Evolutionary conservation across 2,113 vertebrate genomes (phyloP), one percentile per base, ranked within the genome.

Genomic region (Mugil cephalus): DNA sequence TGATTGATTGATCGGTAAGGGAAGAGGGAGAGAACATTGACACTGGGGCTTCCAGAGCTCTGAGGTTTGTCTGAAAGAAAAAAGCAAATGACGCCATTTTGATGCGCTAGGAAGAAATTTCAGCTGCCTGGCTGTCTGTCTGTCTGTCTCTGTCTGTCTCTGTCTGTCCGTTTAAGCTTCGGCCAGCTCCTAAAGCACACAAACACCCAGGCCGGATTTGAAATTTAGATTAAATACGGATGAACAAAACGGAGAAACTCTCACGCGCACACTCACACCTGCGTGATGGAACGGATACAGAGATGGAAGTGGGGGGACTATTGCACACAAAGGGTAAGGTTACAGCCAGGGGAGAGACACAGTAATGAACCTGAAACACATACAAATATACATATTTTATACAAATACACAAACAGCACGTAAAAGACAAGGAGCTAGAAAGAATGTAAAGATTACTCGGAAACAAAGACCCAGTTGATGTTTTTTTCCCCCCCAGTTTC

Each of bases 1-100:
- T 91, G 92, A 95, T 95, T 95, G 93, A 94, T 93, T 91, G 88
- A 91, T 90, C 83, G 89, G 85, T 87, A 87, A 85, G 79, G 85
- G 90, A 91, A 90, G 88, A 92, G 88, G 91, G 91, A 91, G 91
- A 91, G 83, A 86, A 91, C 83, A 87, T 87, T 24, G 54, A 87
- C 81, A 80, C 90, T 79, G 83, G 77, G 76, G 82, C 77, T 77
- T 84, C 60, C 53, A 77, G 58, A 74, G 64, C 67, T 74, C 79
- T 59, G 75, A 74, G 52, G 51, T 78, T 68, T 77, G 56, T 77
- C 71, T 72, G 69, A 80, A 59, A 61, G 48, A 65, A n/a, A 69
- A 86, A 81, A 87, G 70, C 70, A 89, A 88, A 90, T 71, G 68
- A 83, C 63, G 64, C 84, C 78, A 84, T 88, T 90, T 86, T 82